phyloP scores from a whole-genome alignment of 2,113 vertebrate species.

The Pipra filicauda region DNA sequence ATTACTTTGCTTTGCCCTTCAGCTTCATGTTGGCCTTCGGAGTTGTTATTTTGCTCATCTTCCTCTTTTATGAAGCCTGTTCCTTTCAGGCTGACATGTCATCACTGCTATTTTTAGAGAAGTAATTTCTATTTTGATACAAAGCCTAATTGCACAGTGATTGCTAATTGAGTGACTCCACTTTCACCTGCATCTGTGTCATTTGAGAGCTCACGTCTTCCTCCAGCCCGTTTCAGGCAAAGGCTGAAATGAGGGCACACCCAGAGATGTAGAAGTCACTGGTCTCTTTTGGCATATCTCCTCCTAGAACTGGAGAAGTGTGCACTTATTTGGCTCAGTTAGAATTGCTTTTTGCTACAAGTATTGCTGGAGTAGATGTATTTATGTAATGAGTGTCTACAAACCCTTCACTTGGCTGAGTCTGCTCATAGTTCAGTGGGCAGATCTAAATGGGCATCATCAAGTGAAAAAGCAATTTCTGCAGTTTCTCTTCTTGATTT shows the following conservation, averaged over 20 bases:
- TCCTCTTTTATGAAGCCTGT: background rate
- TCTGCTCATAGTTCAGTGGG: background rate
- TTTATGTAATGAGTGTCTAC: background rate
- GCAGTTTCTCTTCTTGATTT: background rate
- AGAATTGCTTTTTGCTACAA: background rate
- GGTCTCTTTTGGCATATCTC: background rate
- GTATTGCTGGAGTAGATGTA: background rate
- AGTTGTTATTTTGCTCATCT: background rate
- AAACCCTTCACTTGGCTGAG: background rate
- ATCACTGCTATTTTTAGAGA: slow-evolving; percentile 4
- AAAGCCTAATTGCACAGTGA: slow-evolving; percentile 13
- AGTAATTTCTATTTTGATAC: slow-evolving; percentile 46
- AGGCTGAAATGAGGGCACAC: background rate
- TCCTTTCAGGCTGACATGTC: background rate
- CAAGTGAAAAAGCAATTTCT: background rate
- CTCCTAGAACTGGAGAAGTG: background rate
- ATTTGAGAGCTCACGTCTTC: background rate
- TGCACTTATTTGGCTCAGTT: background rate
- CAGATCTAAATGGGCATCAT: background rate
- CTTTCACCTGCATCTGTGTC: background rate
- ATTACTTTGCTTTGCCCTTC: slow-evolving; percentile 4
- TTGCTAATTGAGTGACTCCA: slow-evolving; percentile 8
- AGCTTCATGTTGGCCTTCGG: background rate
- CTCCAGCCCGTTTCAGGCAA: background rate
- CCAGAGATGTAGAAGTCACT: background rate